phyloP scores from a whole-genome alignment of 2,888 invertebrate genomes.

The Caradrina clavipalpis region DNA sequence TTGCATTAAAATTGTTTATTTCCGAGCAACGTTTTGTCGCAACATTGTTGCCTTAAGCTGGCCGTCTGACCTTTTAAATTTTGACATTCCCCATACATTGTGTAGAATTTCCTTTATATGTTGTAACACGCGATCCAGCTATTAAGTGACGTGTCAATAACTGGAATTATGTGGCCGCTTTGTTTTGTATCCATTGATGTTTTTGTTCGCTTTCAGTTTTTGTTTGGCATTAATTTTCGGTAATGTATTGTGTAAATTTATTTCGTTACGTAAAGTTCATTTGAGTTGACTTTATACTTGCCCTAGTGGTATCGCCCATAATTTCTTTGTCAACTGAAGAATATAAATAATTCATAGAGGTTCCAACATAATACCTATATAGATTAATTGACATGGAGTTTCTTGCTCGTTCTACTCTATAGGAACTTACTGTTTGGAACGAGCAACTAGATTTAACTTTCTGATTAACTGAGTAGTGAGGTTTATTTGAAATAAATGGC shows the following conservation, averaged over 20 bases:
- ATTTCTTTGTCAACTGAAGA: neutral
- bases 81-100: constrained; percentile 71
- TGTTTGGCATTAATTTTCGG: constrained; percentile 43
- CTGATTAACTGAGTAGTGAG: no score
- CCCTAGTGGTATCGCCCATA: constrained; percentile 1
- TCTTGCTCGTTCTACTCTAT: no score
- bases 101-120: constrained; percentile 76
- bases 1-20: neutral
- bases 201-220: constrained; percentile 52
- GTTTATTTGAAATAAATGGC: neutral
- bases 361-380: neutral
- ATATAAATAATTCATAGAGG: neutral
- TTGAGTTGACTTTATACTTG: constrained; percentile 13
- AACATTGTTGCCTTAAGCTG: constrained; percentile 31
- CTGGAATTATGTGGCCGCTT: constrained; percentile 62
- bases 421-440: no score
- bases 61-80: constrained; percentile 59
- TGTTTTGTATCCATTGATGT: constrained; percentile 57
- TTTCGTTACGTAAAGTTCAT: constrained; percentile 12
- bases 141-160: constrained; percentile 83
- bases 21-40: constrained; percentile 41
- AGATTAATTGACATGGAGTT: no score
- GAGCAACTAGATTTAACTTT: no score
- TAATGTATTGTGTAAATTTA: constrained; percentile 36
- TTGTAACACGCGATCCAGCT: constrained; percentile 78